A percentile compares a stretch with the other conserved stretches of the same genome.
These are phyloP conservation scores for Leistus spinibarbis DNA, from an alignment of 2,888 invertebrate species.

Conservation along the genomic window DNA sequence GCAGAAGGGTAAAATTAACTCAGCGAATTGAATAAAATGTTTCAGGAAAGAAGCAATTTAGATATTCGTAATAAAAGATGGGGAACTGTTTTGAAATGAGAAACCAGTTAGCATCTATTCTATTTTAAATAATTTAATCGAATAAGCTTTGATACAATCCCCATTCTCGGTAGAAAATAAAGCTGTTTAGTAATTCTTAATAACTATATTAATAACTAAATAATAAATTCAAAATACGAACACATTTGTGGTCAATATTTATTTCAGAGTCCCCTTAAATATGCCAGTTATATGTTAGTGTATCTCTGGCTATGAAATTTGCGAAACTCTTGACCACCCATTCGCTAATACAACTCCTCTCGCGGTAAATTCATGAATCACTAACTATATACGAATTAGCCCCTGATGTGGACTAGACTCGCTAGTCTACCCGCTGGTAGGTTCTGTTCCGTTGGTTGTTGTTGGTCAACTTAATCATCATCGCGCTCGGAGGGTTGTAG, in stretches of 20 bases:
- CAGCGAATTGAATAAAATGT: background rate
- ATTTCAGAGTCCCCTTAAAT: too few relatives aligned
- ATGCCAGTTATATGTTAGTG: background rate
- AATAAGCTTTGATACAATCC: too few relatives aligned
- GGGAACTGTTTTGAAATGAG: too few relatives aligned
- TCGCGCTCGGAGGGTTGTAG: background rate
- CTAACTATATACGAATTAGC: background rate
- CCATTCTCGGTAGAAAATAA: too few relatives aligned
- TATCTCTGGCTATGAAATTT: background rate
- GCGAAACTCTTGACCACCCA: background rate
- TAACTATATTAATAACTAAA: too few relatives aligned
- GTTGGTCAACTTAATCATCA: conserved; percentile 1
- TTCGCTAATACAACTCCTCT: background rate
- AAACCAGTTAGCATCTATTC: too few relatives aligned
- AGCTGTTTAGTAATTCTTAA: too few relatives aligned
- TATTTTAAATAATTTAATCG: too few relatives aligned
- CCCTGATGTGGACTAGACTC: background rate
- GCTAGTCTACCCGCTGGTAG: background rate
- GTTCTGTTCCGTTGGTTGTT: background rate
- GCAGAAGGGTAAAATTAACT: background rate
- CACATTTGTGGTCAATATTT: too few relatives aligned
- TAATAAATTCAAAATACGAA: too few relatives aligned
- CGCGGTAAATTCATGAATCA: background rate
- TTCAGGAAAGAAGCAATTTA: too few relatives aligned
- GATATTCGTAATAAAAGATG: too few relatives aligned